Percentiles rank a stretch among this genome's conserved stretches.
Conservation (phyloP, 2,797 vertebrate genomes). For the Mastacembelus armatus region DNA sequence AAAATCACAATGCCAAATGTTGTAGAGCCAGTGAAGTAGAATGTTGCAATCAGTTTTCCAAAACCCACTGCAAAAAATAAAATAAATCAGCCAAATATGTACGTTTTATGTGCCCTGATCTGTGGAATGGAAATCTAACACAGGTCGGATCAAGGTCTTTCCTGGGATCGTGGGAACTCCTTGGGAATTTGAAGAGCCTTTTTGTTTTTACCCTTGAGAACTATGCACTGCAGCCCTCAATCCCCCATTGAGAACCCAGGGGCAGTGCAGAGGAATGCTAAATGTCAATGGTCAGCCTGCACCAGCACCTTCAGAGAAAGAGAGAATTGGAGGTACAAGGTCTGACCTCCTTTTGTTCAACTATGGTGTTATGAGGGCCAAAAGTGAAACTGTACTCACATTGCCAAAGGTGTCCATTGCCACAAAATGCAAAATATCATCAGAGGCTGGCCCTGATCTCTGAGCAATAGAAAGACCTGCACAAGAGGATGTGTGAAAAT, state of each 20-base stretch:
- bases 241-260: constrained; percentile 85
- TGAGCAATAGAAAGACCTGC: constrained; percentile 49
- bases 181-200: constrained; percentile 91
- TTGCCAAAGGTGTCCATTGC: constrained; percentile 79
- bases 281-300: constrained; percentile 84
- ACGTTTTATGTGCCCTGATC: constrained; percentile 88
- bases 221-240: constrained; percentile 83
- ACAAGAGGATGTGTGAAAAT: constrained; percentile 34
- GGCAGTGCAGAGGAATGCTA: constrained; percentile 80
- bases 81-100: constrained; percentile 88
- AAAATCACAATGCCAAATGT: constrained; percentile 39
- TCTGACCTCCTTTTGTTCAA: constrained; percentile 67
- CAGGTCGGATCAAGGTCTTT: constrained; percentile 89
- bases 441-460: constrained; percentile 49
- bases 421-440: constrained; percentile 60
- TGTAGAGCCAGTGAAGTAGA: constrained; percentile 77
- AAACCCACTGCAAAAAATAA: constrained; percentile 78
- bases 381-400: constrained; percentile 79
- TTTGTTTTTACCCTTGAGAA: constrained; percentile 91
- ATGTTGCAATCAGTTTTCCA: constrained; percentile 78
- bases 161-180: constrained; percentile 92
- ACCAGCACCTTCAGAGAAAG: constrained; percentile 79
- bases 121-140: constrained; percentile 88
- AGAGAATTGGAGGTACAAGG: constrained; percentile 73
- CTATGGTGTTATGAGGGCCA: constrained; percentile 49